Conservation (phyloP, 2,797 vertebrate species). For the Protonibea diacanthus region DNA sequence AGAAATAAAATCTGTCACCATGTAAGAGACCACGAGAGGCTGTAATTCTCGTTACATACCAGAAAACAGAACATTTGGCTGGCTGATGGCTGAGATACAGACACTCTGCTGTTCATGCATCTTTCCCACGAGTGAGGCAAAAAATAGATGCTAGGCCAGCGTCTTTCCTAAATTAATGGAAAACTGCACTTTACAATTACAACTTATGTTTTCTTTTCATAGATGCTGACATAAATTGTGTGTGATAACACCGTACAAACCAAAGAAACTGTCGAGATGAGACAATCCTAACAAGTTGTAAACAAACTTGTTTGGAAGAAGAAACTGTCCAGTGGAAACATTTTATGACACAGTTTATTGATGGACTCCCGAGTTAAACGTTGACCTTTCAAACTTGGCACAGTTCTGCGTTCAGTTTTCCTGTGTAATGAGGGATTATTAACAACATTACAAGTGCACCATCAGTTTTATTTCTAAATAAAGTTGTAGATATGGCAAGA, state of each 20-base stretch:
- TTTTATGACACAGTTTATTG: conserved; percentile 7
- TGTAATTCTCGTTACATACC: conserved; percentile 26
- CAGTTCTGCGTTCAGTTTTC: background rate
- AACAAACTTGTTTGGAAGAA: background rate
- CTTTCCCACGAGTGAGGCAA: conserved; percentile 1
- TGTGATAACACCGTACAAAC: background rate
- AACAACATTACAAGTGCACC: background rate
- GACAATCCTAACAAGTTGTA: background rate
- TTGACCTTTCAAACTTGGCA: background rate
- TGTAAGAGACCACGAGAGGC: conserved; percentile 22
- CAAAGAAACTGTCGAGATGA: background rate
- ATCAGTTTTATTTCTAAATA: background rate
- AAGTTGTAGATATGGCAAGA: background rate
- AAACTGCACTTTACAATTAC: background rate
- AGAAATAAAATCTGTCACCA: conserved; percentile 39
- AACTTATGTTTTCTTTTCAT: background rate
- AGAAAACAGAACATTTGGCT: conserved; percentile 14
- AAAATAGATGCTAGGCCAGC: background rate
- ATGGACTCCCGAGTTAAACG: background rate
- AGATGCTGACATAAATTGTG: background rate
- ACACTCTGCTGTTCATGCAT: conserved; percentile 14
- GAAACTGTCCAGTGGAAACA: conserved; percentile 5
- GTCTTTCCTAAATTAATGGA: conserved; percentile 1
- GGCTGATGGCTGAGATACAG: conserved; percentile 11
- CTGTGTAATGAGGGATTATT: background rate